Base-by-base conservation (phyloP, 2,888 invertebrate genomes). In the Cheilosia scutellata region DNA sequence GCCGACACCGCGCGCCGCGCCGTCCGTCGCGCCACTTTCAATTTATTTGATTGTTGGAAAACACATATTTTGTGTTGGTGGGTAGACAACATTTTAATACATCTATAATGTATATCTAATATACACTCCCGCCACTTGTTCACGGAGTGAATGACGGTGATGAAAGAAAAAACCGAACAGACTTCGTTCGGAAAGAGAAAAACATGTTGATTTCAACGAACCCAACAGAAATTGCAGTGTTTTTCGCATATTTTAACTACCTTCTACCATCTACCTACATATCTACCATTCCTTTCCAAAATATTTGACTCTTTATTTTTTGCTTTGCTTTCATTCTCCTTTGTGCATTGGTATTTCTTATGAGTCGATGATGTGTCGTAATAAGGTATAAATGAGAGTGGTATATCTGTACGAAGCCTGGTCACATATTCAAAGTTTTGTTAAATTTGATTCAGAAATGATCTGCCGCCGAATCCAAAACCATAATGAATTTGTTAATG, bases 301-400 rank as follows among this genome's bases (percentile, higher is more conserved):
- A 33, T 49, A 31, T 33, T 49, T 6, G 16, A 63, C 33, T 63
- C 63, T 33, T 49, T 49, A 2, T 63, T 29, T 6, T 25, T 49
- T 27, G 6, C 9, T 49, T 55, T 51, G 27, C 31, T 62, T 62
- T 47, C 13, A 31, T 33, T 33, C 47, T 47, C 47, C 16, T 33
- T 47, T 47, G 20, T 65, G 49, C 47, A 63, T 31, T 51, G 51
- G 51, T 66, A 66, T 66, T 53, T 53, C 29, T 51, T 53, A 51
- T 29, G 42, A 40, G 27, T 27, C 29, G 16, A 42, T 29, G 5
- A 16, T 53, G 27, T 53, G 66, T 66, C 40, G 53, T 66, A 66
- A 51, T 53, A 27, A 37, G 42, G 16, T 66, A 40, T 16, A 66
- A 53, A 53, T 66, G 16, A 53, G 53, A 66, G n/a, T 66, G 51